These are phyloP conservation scores for Sigmodon hispidus DNA, from an alignment of 2,113 vertebrate genomes.

Conservation along the genomic window DNA sequence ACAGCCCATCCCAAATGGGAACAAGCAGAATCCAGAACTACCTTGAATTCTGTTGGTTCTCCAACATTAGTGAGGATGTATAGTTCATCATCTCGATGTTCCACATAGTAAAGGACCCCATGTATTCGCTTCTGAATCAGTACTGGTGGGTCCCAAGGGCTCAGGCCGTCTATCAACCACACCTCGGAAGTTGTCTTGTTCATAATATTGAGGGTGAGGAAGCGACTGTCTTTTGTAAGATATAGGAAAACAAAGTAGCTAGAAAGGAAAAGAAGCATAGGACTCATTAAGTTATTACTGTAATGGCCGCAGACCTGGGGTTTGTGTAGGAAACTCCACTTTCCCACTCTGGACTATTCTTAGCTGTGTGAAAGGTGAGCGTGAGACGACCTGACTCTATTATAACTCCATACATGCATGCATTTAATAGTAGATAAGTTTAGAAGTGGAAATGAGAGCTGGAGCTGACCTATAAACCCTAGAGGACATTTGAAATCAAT, in stretches of 20 bases:
- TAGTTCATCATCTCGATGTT: slow-evolving; percentile 89
- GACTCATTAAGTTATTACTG: neutral
- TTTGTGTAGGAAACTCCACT: neutral
- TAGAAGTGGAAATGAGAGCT: neutral
- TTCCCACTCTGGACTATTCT: neutral
- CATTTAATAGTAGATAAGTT: neutral
- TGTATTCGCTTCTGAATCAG: slow-evolving; percentile 90
- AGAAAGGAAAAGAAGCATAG: neutral
- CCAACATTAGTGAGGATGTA: slow-evolving; percentile 94
- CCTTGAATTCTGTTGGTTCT: slow-evolving; percentile 92
- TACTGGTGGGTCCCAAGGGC: slow-evolving; percentile 85
- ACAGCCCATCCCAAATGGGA: neutral
- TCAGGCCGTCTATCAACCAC: slow-evolving; percentile 88
- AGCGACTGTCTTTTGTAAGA: slow-evolving; percentile 89
- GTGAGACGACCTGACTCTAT: neutral
- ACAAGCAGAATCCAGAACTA: slow-evolving; percentile 55
- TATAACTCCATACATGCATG: neutral
- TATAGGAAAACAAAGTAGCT: slow-evolving; percentile 96
- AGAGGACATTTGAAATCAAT: neutral
- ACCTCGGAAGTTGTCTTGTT: slow-evolving; percentile 95
- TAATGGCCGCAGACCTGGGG: neutral
- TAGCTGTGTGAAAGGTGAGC: neutral
- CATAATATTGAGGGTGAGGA: slow-evolving; percentile 95
- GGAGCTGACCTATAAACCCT: neutral
- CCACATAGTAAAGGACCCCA: slow-evolving; percentile 92